Evolutionary conservation across 2,113 vertebrate species (phyloP), one percentile per base, ranked within the genome.

Genomic region (Paratilapia polleni): DNA sequence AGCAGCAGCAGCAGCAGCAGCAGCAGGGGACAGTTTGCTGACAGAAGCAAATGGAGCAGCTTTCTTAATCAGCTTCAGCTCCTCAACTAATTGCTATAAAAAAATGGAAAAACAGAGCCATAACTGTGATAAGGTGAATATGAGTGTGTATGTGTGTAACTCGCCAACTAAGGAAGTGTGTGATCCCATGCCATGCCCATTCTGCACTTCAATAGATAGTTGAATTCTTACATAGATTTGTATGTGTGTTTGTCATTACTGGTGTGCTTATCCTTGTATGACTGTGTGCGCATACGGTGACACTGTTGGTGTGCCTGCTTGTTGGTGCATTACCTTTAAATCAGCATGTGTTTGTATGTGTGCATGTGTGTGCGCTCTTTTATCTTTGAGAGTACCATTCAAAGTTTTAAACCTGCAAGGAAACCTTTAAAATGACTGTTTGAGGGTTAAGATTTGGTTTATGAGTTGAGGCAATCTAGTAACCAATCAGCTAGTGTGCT

Each of bases 61-160:
- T 88, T 83, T 92, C 77, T 85, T 82, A 82, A 85, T 88, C n/a
- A 26, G 81, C 88, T 83, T 63, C 28, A 91, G 70, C 36, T 52
- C 60, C 82, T 83, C 77, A 54, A 34, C 36, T 14, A 54, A 36
- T 73, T 19, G n/a, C 43, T 76, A 78, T 66, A 13, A 9, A n/a
- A 31, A 64, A 75, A 49, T 24, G 11, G 57, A 60, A 24, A 79
- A 91, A 66, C 78, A 7, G 76, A 64, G 66, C 84, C 81, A 83
- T 93, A 91, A 91, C 80, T 73, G 76, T 93, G 88, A 93, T 87
- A 66, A 75, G 93, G 66, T 19, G n/a, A 43, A 20, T 7, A 19
- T 59, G 6, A 28, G 62, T 43, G 1, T 26, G 20, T 84, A 47
- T 87, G 56, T 68, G 36, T 61, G 38, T 47, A 68, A 41, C 22